Conservation (phyloP, 2,797 vertebrate genomes). For the Argya squamiceps region DNA sequence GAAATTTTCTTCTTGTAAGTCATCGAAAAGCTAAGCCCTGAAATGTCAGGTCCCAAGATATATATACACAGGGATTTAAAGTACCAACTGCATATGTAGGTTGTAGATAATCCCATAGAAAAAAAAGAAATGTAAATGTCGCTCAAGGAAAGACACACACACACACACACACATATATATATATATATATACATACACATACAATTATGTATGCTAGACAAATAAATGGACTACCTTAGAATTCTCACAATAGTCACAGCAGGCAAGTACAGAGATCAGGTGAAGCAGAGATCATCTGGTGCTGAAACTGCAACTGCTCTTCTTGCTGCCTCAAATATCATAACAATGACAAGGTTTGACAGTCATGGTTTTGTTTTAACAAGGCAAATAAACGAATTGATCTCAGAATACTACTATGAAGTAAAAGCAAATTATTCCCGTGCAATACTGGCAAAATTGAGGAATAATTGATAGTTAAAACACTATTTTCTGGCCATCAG, state of each 20-base stretch:
- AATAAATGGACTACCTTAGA: background rate
- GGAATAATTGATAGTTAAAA: background rate
- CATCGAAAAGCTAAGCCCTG: background rate
- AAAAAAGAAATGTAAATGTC: background rate
- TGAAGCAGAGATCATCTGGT: background rate
- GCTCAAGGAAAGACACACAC: background rate
- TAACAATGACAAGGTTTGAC: background rate
- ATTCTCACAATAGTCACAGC: background rate
- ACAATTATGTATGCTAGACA: background rate
- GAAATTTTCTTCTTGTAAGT: background rate
- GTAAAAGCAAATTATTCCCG: background rate
- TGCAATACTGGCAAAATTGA: background rate
- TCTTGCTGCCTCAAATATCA: background rate
- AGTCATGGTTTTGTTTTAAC: background rate
- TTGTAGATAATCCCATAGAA: background rate
- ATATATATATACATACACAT: too few species aligned
- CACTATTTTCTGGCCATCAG: background rate
- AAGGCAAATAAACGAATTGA: background rate
- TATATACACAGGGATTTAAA: background rate
- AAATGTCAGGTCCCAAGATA: background rate
- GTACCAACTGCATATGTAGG: background rate
- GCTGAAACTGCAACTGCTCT: background rate
- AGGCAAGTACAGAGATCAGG: fast-evolving
- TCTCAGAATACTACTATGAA: background rate
- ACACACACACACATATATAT: too few species aligned